Evolutionary conservation across 2,113 vertebrate genomes (phyloP), one percentile per base, ranked within the genome.

Genomic region (Sprattus sprattus): DNA sequence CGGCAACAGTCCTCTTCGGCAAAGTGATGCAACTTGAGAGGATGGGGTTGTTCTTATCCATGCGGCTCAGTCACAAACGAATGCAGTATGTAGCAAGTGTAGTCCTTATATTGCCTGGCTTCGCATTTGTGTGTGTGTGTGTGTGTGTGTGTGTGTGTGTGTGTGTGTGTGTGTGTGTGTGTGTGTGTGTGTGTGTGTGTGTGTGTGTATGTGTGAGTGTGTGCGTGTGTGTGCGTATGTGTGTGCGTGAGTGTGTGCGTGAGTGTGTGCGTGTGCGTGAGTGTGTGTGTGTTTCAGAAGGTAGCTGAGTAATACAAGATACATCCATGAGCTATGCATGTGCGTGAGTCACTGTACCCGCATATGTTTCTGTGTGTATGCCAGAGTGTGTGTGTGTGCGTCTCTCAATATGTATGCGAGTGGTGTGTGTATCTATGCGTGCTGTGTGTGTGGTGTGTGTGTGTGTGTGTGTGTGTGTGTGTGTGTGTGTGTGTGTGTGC

Each of bases 381-480:
- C 44, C 25, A 32, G 78, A 82, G 67, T 25, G 67, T 39, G 57
- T 80, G 57, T 80, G 39, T 47, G 86, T n/a, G 50, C 32, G 39
- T 39, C 39, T 39, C 39, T 39, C 39, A 39, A 39, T 39, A 39
- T 39, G 39, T 39, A 39, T 39, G 39, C 39, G 39, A 39, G 39
- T 39, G 39, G 52, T 7, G 49, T 67, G 60, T 39, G 45, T 60
- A 25, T 22, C 47, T 67, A 20, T n/a, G 57, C n/a, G 20, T 64
- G 57, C 28, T 39, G 50, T 32, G 82, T 85, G 86, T 83, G 64
- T 83, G n/a, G 11, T 49, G 52, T 85, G 80, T 80, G 83, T 82
- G 87, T 89, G 83, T n/a, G 84, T 85, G 60, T 82, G 81, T 44
- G 46, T 83, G 85, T 52, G 54, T 78, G 47, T 18, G 82, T 84